Evolutionary conservation across 2,113 vertebrate species (phyloP).

Genomic region (Channa maculata): DNA sequence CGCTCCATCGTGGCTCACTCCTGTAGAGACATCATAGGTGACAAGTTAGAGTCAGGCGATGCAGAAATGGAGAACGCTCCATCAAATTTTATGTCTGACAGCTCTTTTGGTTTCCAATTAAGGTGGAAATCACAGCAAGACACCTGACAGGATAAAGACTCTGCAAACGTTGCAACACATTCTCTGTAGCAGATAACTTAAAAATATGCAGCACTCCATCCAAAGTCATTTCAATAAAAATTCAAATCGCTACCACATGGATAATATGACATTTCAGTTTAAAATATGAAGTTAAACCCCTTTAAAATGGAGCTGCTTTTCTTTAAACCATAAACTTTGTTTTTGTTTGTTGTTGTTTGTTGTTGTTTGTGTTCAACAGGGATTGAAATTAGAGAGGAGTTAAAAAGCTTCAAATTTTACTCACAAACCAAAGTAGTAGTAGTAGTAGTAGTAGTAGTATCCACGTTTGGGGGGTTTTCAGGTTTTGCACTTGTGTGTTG

Average conservation of each 20-base stretch:
- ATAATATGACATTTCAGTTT: constrained; percentile 33
- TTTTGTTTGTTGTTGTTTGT: no score
- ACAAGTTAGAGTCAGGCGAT: constrained; percentile 25
- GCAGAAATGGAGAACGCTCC: constrained; percentile 12
- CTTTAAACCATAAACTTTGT: constrained; percentile 21
- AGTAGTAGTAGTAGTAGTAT: no score
- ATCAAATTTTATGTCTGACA: constrained; percentile 29
- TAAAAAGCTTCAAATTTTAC: background rate
- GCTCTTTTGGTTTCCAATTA: constrained; percentile 51
- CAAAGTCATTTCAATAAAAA: constrained; percentile 18
- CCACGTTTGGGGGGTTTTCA: background rate
- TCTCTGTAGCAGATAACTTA: constrained; percentile 4
- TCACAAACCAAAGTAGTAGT: background rate
- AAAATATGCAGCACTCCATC: background rate
- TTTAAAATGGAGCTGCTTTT: constrained; percentile 1
- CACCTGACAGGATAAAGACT: constrained; percentile 42
- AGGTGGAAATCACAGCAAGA: constrained; percentile 26
- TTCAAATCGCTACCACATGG: background rate
- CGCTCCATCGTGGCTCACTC: background rate
- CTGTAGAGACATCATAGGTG: constrained; percentile 9
- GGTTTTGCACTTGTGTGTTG: constrained; percentile 3
- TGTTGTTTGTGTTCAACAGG: constrained; percentile 22
- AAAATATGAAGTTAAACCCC: background rate
- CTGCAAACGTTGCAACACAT: background rate
- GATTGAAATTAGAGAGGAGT: background rate